These are phyloP conservation scores for Datnioides undecimradiatus DNA, from an alignment of 2,113 vertebrate species.

Conservation along the genomic window DNA sequence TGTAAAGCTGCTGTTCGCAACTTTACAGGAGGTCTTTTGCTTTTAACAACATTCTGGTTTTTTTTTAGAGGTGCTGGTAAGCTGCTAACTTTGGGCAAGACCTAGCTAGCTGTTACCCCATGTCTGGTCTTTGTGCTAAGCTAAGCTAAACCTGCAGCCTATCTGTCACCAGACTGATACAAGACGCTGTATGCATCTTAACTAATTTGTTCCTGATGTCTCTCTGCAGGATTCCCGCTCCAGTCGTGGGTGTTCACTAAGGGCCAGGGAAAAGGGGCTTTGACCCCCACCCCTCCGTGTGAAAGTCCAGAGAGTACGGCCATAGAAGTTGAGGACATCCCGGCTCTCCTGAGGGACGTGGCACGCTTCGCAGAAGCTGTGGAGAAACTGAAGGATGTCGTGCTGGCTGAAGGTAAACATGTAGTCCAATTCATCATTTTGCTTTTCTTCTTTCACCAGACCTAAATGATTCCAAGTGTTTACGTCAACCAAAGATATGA, in stretches of 20 bases:
- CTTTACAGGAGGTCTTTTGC: too few species aligned
- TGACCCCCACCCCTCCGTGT: conserved; percentile 75
- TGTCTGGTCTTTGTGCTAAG: neutral
- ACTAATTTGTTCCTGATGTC: neutral
- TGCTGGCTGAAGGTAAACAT: conserved; percentile 87
- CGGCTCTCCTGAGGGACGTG: conserved; percentile 88
- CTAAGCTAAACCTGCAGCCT: neutral
- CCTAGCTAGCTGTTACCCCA: too few species aligned
- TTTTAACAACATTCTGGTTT: too few species aligned
- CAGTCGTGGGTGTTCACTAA: conserved; percentile 86
- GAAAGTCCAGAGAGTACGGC: conserved; percentile 77
- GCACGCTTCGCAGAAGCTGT: conserved; percentile 92
- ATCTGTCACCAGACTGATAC: too few species aligned
- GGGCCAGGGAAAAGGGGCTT: conserved; percentile 83
- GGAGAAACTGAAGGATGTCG: conserved; percentile 93
- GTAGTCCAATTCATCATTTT: too few species aligned
- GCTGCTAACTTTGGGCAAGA: too few species aligned
- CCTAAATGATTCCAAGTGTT: conserved; percentile 1
- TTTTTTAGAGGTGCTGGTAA: neutral
- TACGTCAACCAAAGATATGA: neutral
- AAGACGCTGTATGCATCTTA: neutral
- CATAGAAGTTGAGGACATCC: conserved; percentile 92
- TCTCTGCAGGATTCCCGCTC: conserved; percentile 85
- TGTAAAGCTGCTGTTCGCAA: too few species aligned
- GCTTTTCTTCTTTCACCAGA: neutral